phyloP scores from a whole-genome alignment of 2,888 invertebrate species.

The Drosophila koepferae region DNA sequence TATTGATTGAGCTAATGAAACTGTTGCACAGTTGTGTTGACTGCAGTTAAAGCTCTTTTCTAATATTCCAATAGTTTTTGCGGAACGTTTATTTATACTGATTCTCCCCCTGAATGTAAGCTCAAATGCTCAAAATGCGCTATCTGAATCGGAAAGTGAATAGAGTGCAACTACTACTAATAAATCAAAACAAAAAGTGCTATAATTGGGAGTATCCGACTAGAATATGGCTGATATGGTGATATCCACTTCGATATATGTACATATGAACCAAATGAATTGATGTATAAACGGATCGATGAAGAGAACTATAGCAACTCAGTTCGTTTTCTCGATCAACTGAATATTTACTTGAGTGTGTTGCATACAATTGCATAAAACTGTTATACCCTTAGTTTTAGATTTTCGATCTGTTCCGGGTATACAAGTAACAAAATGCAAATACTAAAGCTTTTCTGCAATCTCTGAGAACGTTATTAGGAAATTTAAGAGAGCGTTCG shows the following conservation, averaged over 20 bases:
- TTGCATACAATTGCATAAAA: background rate
- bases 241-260: too few relatives aligned
- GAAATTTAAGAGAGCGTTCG: background rate
- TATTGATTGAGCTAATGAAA: background rate
- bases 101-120: background rate
- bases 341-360: too few relatives aligned
- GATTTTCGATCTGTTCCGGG: background rate
- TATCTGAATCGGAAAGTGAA: slow-evolving; percentile 8
- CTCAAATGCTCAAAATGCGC: slow-evolving; percentile 6
- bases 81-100: slow-evolving; percentile 15
- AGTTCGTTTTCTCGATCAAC: background rate
- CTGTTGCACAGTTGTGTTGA: slow-evolving; percentile 1
- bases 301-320: background rate
- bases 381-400: background rate
- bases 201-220: background rate
- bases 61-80: slow-evolving; percentile 8
- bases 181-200: background rate
- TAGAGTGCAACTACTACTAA: background rate
- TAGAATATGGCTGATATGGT: background rate
- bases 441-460: slow-evolving; percentile 3
- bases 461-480: slow-evolving; percentile 7
- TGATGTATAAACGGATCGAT: too few relatives aligned
- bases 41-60: slow-evolving; percentile 4
- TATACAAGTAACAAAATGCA: background rate
- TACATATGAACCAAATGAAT: too few relatives aligned